These are phyloP conservation scores for Pithys albifrons DNA, from an alignment of 2,113 vertebrate species.

Conservation along the genomic window DNA sequence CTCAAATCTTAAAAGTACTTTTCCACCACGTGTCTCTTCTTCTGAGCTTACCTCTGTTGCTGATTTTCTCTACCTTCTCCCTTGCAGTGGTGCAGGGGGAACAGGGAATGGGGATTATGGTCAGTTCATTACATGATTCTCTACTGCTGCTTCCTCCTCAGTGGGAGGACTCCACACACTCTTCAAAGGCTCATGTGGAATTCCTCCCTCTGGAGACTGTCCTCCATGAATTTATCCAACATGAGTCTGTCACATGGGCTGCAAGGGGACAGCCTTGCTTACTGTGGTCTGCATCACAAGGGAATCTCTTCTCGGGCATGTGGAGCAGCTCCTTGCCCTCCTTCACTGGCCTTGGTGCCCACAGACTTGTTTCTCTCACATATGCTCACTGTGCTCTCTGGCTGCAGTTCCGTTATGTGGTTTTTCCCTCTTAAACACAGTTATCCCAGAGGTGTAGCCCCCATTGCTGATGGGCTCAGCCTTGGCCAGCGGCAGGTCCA, in stretches of 20 bases:
- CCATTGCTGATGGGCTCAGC: neutral
- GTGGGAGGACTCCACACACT: neutral
- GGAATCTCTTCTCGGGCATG: neutral
- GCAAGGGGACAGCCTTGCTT: neutral
- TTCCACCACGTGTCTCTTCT: neutral
- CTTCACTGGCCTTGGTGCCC: neutral
- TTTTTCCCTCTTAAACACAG: rapidly evolving
- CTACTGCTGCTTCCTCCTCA: neutral
- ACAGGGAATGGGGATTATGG: neutral
- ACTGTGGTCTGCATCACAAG: neutral
- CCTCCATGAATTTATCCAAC: neutral
- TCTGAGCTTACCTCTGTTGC: neutral
- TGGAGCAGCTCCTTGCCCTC: neutral
- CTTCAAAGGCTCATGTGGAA: neutral
- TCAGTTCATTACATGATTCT: neutral
- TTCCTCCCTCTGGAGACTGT: neutral
- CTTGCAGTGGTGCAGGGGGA: neutral
- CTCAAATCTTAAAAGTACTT: neutral
- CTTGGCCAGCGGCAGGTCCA: neutral
- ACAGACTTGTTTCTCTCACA: neutral
- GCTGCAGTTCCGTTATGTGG: neutral
- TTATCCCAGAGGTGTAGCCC: neutral
- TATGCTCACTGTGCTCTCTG: rapidly evolving
- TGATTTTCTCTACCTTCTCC: neutral
- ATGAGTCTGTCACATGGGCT: neutral